Evolutionary conservation across 2,888 invertebrate species (phyloP).

Genomic region (Tridacna crocea): DNA sequence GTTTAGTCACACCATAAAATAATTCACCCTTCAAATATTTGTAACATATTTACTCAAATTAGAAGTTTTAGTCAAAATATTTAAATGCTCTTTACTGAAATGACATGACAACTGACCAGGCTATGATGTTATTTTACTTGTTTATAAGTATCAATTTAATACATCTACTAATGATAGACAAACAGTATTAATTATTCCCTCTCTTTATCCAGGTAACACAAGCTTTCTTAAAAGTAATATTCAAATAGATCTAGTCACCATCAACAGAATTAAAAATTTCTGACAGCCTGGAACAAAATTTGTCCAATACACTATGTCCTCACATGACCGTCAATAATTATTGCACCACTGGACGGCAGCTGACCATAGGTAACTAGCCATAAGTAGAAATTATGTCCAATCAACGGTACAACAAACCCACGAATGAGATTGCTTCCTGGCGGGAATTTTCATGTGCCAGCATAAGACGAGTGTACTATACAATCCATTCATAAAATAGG

Average conservation of each 20-base stretch:
- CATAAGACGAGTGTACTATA: constrained; percentile 60
- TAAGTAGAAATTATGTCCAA: constrained; percentile 31
- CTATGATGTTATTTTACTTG: too few relatives aligned
- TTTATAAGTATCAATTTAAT: too few relatives aligned
- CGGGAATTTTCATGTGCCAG: constrained; percentile 56
- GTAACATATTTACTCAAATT: too few relatives aligned
- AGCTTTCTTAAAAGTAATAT: background rate
- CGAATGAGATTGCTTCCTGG: constrained; percentile 49
- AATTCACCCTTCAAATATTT: too few relatives aligned
- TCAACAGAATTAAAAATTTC: too few relatives aligned
- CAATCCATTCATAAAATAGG: constrained; percentile 63
- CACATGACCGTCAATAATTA: constrained; percentile 13
- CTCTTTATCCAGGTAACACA: background rate
- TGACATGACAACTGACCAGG: background rate
- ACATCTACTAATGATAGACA: background rate
- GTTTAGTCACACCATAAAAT: too few relatives aligned
- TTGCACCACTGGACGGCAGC: constrained; percentile 11
- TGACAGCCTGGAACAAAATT: background rate
- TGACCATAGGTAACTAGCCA: constrained; percentile 14
- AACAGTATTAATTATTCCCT: background rate
- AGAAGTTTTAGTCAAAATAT: too few relatives aligned
- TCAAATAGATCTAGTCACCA: background rate
- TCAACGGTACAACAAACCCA: constrained; percentile 38
- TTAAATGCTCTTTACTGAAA: too few relatives aligned
- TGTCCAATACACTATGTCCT: constrained; percentile 20